Conservation (phyloP, 1,140 invertebrate species). For the Lethrus apterus region DNA sequence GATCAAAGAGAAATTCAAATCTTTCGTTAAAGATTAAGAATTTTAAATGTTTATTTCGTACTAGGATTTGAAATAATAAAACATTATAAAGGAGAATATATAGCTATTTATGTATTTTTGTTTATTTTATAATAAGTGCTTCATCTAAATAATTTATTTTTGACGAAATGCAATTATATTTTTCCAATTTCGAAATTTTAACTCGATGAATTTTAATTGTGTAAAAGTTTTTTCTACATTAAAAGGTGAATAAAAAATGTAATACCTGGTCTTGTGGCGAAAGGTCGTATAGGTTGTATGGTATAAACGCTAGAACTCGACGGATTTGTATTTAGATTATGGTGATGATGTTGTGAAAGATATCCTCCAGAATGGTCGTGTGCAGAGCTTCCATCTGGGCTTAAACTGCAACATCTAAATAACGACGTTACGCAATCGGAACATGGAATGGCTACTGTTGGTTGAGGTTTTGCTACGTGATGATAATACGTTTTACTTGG, state of each 20-base stretch:
- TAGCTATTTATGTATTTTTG: too few relatives aligned
- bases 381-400: conserved; percentile 16
- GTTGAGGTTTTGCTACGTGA: conserved; percentile 22
- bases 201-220: too few relatives aligned
- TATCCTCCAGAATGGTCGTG: background rate
- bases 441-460: conserved; percentile 37
- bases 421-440: conserved; percentile 42
- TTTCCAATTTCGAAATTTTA: too few relatives aligned
- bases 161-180: too few relatives aligned
- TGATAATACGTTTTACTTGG: conserved; percentile 8
- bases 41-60: too few relatives aligned
- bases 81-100: too few relatives aligned
- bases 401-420: conserved; percentile 39
- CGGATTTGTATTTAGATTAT: conserved; percentile 14
- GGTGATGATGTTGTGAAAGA: conserved; percentile 13
- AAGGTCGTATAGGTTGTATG: conserved; percentile 36
- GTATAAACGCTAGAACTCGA: conserved; percentile 25
- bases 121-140: too few relatives aligned
- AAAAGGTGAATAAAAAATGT: conserved; percentile 15
- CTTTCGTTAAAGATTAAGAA: too few relatives aligned
- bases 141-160: too few relatives aligned
- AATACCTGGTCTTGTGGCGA: conserved; percentile 38
- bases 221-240: too few relatives aligned
- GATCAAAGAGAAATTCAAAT: too few relatives aligned
- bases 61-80: too few relatives aligned